Evolutionary conservation across 92 coral and sea anemone species (phyloP).

Genomic region (Virgularia gustaviana): DNA sequence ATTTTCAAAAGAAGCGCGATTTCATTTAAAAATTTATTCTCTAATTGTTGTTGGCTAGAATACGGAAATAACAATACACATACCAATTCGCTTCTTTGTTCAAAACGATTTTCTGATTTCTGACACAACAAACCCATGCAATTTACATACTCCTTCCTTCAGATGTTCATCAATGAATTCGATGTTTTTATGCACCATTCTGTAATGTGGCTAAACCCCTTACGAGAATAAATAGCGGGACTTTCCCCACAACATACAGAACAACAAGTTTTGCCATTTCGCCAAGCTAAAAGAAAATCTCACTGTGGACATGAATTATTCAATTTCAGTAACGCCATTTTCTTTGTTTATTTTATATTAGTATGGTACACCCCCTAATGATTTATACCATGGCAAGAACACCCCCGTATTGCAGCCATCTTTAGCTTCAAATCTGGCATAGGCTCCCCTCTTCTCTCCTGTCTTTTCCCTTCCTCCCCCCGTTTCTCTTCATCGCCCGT

Average conservation of each 20-base stretch:
- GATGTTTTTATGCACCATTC: not conserved
- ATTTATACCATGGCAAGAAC: no score
- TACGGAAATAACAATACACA: not conserved
- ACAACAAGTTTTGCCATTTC: conserved; percentile 23
- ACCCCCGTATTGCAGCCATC: not conserved
- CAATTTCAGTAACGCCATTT: no score
- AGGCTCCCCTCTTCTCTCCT: no score
- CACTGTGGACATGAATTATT: conserved; percentile 11
- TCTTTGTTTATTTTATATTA: no score
- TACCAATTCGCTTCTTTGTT: conserved; percentile 13
- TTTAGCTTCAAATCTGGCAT: not conserved
- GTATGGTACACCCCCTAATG: not conserved
- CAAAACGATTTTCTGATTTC: conserved; percentile 7
- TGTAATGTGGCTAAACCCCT: conserved; percentile 12
- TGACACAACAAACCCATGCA: not conserved
- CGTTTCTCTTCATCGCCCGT: no score
- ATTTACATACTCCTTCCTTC: not conserved
- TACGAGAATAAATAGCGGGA: not conserved
- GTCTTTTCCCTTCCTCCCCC: no score
- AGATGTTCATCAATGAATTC: not conserved
- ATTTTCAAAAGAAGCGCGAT: no score
- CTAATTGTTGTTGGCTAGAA: not conserved
- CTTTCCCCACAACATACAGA: conserved; percentile 14
- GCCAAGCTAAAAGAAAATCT: conserved; percentile 28
- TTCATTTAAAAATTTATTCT: no score